A percentile compares a stretch with the other conserved stretches of the same genome.
phyloP scores from a whole-genome alignment of 2,797 vertebrate genomes.

The Danionella dracula region DNA sequence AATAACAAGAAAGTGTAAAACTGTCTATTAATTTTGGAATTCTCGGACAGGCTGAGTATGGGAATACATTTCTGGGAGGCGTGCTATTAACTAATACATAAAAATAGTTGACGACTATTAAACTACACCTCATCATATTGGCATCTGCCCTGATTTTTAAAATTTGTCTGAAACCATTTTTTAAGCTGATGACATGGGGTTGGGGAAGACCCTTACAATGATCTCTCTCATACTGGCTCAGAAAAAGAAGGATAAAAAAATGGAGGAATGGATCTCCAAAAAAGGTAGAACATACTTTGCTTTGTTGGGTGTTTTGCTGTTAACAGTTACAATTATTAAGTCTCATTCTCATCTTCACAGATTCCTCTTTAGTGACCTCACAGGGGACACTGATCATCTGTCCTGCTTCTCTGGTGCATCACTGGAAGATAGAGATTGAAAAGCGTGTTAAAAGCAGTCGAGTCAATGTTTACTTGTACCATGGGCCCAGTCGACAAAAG shows the following conservation, averaged over 20 bases:
- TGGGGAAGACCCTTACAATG: slow-evolving; percentile 94
- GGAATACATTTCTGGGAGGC: no score
- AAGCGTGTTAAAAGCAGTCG: slow-evolving; percentile 63
- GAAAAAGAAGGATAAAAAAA: slow-evolving; percentile 63
- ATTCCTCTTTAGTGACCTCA: slow-evolving; percentile 66
- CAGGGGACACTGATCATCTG: slow-evolving; percentile 83
- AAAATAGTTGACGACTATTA: no score
- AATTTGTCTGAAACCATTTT: background rate
- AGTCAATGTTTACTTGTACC: slow-evolving; percentile 83
- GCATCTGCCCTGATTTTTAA: no score
- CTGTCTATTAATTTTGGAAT: no score
- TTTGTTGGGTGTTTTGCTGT: background rate
- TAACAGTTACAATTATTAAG: no score
- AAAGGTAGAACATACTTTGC: slow-evolving; percentile 58
- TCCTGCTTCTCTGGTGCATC: slow-evolving; percentile 90
- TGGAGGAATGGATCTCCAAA: slow-evolving; percentile 77
- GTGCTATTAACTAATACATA: no score
- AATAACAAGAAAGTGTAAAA: no score
- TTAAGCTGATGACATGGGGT: slow-evolving; percentile 94
- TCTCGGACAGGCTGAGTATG: no score
- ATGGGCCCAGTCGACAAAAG: slow-evolving; percentile 78
- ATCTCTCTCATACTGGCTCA: slow-evolving; percentile 83
- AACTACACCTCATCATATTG: no score
- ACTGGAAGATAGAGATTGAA: slow-evolving; percentile 93
- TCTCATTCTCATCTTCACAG: slow-evolving; percentile 57